Conservation (phyloP, 2,888 invertebrate species). For the Platycheirus rosarum region DNA sequence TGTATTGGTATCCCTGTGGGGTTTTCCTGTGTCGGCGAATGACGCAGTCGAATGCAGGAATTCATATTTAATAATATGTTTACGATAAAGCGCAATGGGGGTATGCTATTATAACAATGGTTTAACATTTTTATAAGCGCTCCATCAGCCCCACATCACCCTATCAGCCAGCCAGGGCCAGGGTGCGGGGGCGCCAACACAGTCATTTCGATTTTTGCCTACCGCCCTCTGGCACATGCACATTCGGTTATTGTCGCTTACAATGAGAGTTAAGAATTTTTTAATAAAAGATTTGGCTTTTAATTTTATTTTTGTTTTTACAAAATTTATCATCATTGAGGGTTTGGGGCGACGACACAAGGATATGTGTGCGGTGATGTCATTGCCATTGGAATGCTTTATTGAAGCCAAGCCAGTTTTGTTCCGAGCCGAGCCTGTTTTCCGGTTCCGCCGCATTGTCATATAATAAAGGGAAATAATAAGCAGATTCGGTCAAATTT, state of each 20-base stretch:
- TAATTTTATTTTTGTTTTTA: slow-evolving; percentile 31
- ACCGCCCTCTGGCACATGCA: slow-evolving; percentile 6
- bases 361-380: slow-evolving; percentile 8
- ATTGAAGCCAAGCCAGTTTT: slow-evolving; percentile 39
- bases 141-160: background rate
- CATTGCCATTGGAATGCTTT: slow-evolving; percentile 56
- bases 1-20: background rate
- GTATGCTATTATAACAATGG: slow-evolving; percentile 41
- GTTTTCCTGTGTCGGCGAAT: slow-evolving; percentile 28
- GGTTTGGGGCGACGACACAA: background rate
- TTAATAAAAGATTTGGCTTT: slow-evolving; percentile 55
- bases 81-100: slow-evolving; percentile 46
- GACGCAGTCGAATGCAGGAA: slow-evolving; percentile 65
- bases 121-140: slow-evolving; percentile 35
- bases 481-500: slow-evolving; percentile 38
- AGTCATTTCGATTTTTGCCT: background rate
- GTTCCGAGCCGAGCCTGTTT: background rate
- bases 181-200: background rate
- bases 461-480: slow-evolving; percentile 47
- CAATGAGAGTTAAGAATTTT: slow-evolving; percentile 56
- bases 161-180: background rate
- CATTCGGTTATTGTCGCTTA: slow-evolving; percentile 33
- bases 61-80: slow-evolving; percentile 69
- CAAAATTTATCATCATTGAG: slow-evolving; percentile 37
- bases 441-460: slow-evolving; percentile 29